A percentile compares a stretch with the other conserved stretches of the same genome.
Conservation (phyloP, 2,797 vertebrate genomes). For the Phyllotis vaccarum region DNA sequence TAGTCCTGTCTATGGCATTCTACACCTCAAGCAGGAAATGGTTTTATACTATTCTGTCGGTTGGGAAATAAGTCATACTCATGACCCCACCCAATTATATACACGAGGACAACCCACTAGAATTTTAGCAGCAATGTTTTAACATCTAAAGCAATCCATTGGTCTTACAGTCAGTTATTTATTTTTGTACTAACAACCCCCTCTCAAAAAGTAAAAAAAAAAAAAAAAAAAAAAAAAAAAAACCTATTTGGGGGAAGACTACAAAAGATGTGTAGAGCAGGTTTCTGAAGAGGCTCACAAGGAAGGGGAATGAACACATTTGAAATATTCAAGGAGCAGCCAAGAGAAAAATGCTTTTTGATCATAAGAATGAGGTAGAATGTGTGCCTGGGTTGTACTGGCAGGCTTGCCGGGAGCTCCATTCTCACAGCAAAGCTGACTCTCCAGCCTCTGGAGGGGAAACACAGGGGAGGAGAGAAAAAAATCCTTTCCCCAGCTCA, state of each 20-base stretch:
- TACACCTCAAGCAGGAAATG: constrained; percentile 37
- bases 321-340: constrained; percentile 25
- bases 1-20: background rate
- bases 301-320: background rate
- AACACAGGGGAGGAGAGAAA: fast-evolving
- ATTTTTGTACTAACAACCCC: background rate
- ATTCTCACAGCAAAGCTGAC: background rate
- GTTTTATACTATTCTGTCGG: background rate
- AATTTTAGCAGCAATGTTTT: background rate
- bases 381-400: background rate
- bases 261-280: background rate
- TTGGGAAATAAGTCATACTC: background rate
- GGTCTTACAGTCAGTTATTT: constrained; percentile 16
- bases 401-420: background rate
- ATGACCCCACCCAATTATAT: constrained; percentile 12
- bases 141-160: background rate
- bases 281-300: background rate
- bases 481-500: no score
- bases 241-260: constrained; percentile 27
- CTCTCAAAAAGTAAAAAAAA: background rate
- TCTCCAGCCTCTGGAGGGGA: background rate
- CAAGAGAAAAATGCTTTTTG: background rate
- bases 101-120: background rate
- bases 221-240: no score
- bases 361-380: background rate